These are phyloP conservation scores for Phyllopteryx taeniolatus DNA, from an alignment of 2,113 vertebrate species.

Conservation along the genomic window DNA sequence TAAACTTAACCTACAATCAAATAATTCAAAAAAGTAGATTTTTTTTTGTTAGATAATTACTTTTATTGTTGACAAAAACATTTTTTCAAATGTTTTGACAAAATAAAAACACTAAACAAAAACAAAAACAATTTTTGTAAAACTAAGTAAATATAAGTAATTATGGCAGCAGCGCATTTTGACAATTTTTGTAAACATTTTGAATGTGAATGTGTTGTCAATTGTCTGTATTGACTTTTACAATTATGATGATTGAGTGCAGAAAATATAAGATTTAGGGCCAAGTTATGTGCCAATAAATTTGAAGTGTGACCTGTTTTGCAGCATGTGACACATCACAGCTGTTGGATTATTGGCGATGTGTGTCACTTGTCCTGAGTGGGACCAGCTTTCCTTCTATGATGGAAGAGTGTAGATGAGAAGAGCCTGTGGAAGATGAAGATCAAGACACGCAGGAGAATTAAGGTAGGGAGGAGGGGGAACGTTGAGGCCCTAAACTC, in stretches of 20 bases:
- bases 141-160: too few relatives aligned
- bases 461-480: conserved; percentile 29
- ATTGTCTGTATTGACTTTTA: background rate
- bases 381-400: conserved; percentile 62
- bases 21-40: too few relatives aligned
- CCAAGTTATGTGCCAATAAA: background rate
- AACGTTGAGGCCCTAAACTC: conserved; percentile 51
- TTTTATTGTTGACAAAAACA: too few relatives aligned
- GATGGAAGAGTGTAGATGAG: conserved; percentile 59
- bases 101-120: too few relatives aligned
- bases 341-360: conserved; percentile 49
- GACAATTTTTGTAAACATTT: background rate
- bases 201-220: background rate
- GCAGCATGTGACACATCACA: conserved; percentile 1
- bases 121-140: too few relatives aligned
- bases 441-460: conserved; percentile 37
- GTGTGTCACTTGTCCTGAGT: conserved; percentile 55
- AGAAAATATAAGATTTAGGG: background rate
- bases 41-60: too few relatives aligned
- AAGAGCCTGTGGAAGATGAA: conserved; percentile 39
- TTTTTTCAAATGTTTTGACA: too few relatives aligned
- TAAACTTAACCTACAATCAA: too few relatives aligned
- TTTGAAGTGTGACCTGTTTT: conserved; percentile 16
- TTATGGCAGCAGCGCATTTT: too few relatives aligned
- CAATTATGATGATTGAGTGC: background rate